phyloP scores from a whole-genome alignment of 2,888 invertebrate genomes.

The Andrena marginata region DNA sequence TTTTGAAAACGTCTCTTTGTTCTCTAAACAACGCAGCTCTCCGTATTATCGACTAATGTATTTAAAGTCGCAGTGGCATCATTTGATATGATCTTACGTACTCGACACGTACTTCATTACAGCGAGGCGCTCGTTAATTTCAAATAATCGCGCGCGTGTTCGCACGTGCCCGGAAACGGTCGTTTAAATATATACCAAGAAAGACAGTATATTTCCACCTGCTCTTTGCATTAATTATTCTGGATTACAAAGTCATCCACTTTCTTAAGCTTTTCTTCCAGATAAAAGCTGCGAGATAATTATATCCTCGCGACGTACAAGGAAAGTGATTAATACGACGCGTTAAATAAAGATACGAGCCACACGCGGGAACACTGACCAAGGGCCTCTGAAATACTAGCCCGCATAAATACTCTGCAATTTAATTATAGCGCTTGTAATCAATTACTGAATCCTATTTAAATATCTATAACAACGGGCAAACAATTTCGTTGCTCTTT shows the following conservation, averaged over 20 bases:
- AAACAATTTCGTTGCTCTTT: not conserved
- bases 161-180: slow-evolving; percentile 64
- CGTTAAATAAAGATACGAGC: slow-evolving; percentile 35
- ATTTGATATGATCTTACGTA: slow-evolving; percentile 45
- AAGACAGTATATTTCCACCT: slow-evolving; percentile 44
- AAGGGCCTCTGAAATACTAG: not conserved
- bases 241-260: slow-evolving; percentile 42
- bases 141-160: slow-evolving; percentile 58
- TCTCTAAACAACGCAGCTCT: not conserved
- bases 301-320: slow-evolving; percentile 36
- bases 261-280: slow-evolving; percentile 35
- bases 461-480: not conserved
- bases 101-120: slow-evolving; percentile 46
- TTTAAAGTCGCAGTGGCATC: slow-evolving; percentile 43
- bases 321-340: slow-evolving; percentile 49
- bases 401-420: slow-evolving; percentile 27
- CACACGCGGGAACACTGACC: not conserved
- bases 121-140: slow-evolving; percentile 54
- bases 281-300: slow-evolving; percentile 37
- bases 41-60: slow-evolving; percentile 25
- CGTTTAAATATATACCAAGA: slow-evolving; percentile 56
- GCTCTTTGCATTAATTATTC: slow-evolving; percentile 50
- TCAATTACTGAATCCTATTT: not conserved
- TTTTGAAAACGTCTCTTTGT: not conserved
- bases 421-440: no score